Conservation (phyloP, 2,888 invertebrate species). For the Tyria jacobaeae region DNA sequence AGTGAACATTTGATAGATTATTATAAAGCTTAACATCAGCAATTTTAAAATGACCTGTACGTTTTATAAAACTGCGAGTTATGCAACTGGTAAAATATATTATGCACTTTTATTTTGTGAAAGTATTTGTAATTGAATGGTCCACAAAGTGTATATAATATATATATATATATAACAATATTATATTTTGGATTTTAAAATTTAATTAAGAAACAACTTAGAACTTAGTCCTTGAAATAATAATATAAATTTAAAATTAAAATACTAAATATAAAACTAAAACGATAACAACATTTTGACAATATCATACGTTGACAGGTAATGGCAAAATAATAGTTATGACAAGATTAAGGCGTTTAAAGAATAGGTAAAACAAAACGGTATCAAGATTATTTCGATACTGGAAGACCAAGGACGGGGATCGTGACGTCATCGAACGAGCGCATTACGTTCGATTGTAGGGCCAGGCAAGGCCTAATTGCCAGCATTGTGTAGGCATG, state of each 20-base stretch:
- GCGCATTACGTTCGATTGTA: slow-evolving; percentile 85
- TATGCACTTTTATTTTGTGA: background rate
- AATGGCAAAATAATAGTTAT: no score
- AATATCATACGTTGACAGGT: no score
- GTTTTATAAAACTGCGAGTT: background rate
- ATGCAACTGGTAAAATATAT: background rate
- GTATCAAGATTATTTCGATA: slow-evolving; percentile 30
- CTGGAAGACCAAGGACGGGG: slow-evolving; percentile 49
- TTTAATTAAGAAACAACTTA: no score
- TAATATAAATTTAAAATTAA: no score
- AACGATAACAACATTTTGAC: no score
- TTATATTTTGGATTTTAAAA: background rate
- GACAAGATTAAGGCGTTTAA: no score
- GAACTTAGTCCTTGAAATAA: no score
- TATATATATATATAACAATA: background rate
- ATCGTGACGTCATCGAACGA: slow-evolving; percentile 76
- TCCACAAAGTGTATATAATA: no score
- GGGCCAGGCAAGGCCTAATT: slow-evolving; percentile 84
- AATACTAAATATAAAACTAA: no score
- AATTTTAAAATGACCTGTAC: background rate
- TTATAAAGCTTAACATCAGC: background rate
- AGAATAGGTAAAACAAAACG: slow-evolving; percentile 11
- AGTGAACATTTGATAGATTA: slow-evolving; percentile 12
- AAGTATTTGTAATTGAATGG: no score
- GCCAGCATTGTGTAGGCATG: slow-evolving; percentile 87